Evolutionary conservation across 1,140 invertebrate species (phyloP), one percentile per base, ranked within the genome.

Genomic region (Megalonaias nervosa): DNA sequence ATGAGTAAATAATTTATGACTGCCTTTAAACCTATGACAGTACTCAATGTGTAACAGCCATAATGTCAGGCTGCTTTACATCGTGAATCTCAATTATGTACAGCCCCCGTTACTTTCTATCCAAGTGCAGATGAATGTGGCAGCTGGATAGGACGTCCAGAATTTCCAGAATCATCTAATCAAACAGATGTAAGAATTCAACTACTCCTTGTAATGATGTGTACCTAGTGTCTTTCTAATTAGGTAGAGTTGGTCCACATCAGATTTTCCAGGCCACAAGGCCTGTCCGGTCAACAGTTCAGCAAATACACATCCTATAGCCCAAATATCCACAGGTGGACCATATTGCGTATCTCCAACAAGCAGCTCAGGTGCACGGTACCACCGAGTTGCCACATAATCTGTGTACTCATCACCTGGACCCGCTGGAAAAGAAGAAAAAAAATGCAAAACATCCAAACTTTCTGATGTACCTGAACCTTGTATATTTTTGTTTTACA

Each of bases 311-410:
- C 97, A 99, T 23, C 92, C 92, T 62, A 92, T 90, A 48, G 97
- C 98, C 98, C 98, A 99, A 17, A 99, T 96, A 89, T 99, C 98
- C 0, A 99, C 98, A 0, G 97, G 95, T 1, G 97, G 96, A 12
- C 98, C 96, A 88, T 99, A 99, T 87, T 97, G 95, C 4, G 97
- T 98, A 88, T 99, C 98, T 0, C 98, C 98, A 0, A 99, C 98
- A 26, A 99, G 92, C 15, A 99, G 92, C 91, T 99, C 98, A 0
- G 91, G 98, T 19, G 97, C 96, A 72, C 98, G 92, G 91, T 99
- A 99, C 98, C 98, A 99, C 38, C 98, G 92, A 12, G 98, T 99
- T 3, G 98, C 98, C 66, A 99, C 98, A 91, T 99, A 99, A 91
- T 99, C 98, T 71, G 98, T 99, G 89, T 99, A 99, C 90, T 98